Percentiles rank a stretch among this genome's conserved stretches.
Evolutionary conservation across 2,113 vertebrate species (phyloP).

Genomic region (Brienomyrus brachyistius): DNA sequence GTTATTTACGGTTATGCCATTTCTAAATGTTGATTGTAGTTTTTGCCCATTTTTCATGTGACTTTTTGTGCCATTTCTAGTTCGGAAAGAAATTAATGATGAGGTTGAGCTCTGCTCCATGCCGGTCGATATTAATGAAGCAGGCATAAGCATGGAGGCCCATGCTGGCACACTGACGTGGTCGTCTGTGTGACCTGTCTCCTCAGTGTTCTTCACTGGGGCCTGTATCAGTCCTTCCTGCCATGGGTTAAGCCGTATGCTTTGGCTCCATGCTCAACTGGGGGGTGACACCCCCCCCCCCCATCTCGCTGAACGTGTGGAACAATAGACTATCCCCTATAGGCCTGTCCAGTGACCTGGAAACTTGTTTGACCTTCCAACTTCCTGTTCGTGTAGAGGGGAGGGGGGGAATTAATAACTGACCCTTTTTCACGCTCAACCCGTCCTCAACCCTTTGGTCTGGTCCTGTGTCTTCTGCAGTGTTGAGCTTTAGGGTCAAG

Average conservation of each 20-base stretch:
- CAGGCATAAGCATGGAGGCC: not conserved
- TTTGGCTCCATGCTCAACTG: not conserved
- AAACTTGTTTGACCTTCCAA: constrained; percentile 63
- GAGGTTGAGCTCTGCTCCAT: not conserved
- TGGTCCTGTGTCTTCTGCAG: not conserved
- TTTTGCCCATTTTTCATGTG: not conserved
- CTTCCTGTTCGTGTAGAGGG: not conserved
- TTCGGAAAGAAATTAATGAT: not conserved
- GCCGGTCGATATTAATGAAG: constrained; percentile 21
- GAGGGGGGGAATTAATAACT: not conserved
- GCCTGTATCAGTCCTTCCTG: not conserved
- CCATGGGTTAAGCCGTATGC: not conserved
- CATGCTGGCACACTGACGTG: not conserved
- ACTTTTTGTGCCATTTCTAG: not conserved
- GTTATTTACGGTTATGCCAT: not conserved
- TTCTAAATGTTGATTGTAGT: not conserved
- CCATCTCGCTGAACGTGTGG: not conserved
- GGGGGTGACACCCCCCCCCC: not conserved
- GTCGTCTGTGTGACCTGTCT: not conserved
- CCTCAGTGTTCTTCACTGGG: not conserved
- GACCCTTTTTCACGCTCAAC: not conserved
- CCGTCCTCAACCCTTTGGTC: not conserved
- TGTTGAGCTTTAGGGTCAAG: not conserved
- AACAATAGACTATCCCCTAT: constrained; percentile 27
- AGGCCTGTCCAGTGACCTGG: constrained; percentile 56